Base-by-base conservation (phyloP, 23 tunicate species). In the Ciona savignyi region DNA sequence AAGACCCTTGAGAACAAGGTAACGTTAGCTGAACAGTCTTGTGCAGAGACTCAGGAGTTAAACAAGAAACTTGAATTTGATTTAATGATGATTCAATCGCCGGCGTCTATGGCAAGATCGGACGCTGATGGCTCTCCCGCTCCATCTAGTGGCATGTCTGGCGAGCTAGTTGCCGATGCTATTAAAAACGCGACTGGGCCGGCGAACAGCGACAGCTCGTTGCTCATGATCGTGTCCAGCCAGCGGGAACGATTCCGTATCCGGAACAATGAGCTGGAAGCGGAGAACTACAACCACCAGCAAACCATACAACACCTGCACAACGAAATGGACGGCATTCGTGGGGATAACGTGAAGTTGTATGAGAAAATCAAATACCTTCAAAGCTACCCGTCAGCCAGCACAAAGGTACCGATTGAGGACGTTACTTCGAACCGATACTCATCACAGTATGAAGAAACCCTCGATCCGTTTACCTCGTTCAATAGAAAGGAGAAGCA, bases 321-420 rank as follows among this genome's bases (percentile, higher is more conserved):
- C 31, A 75, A 79, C 34, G 99, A 94, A 6, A 27, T 83, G 68
- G 95, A 87, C 51, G 20, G 70, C 0, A 32, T 86, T 74, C 35
- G 99, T 49, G 80, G 85, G 0, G 99, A 94, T 73, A 94, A 94
- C 79, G 90, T 94, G 33, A 94, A 94, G 66, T 77, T 94, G 23
- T 94, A 87, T 66, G 99, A 94, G 70, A 94, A 94, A 70, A 94
- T 94, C 71, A 94, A 94, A 76, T 94, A 68, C 62, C 73, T 94
- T 70, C 99, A 94, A 75, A 94, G 94, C 62, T 94, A 94, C 51
- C 98, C 90, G 0, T 61, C 83, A 1, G 21, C 70, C 42, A 73
- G 33, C 2, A 80, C 91, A 1, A 84, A 84, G 60, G 91, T 85
- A 49, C 21, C 85, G 22, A 60, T 85, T 22, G 99, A 94, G 0